Evolutionary conservation across 1,140 invertebrate species (phyloP), one percentile per base, ranked within the genome.

Genomic region (Dinothrombium tinctorium): DNA sequence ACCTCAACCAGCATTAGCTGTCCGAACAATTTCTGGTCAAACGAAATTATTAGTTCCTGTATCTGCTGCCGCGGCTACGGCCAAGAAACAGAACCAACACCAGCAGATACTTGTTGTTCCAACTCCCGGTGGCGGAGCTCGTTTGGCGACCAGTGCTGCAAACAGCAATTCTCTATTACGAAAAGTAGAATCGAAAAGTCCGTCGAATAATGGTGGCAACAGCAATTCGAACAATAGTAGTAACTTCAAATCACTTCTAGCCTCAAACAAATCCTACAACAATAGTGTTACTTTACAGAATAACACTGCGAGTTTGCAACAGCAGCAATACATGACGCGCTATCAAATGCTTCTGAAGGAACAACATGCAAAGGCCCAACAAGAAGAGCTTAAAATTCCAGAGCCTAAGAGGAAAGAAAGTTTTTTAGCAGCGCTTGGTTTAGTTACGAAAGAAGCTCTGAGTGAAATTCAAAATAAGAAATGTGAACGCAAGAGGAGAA

Each of bases 401-500:
- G 39, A 40, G 24, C 14, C n/a, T 14, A 40, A 33, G 21, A 19
- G 26, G 9, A 40, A 40, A 22, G 39, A 40, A 15, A 23, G 32
- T 19, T 40, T 32, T 40, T 33, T 40, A 17, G 26, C 39, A 9
- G 19, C 17, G 19, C 17, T 43, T 29, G 50, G 48, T 11, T 31
- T 52, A 4, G 45, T 51, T 2, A 42, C 46, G 7, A 39, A 39
- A 33, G 40, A 48, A 28, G 26, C 40, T 39, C 12, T 53, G 26
- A 24, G 39, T 50, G 56, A 59, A 44, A 37, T 59, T 24, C 53
- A 54, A 35, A 53, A 45, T 38, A 54, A 49, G 37, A 51, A 50
- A 42, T 45, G 47, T 21, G 56, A 59, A 37, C 42, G 59, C 40
- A 59, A 59, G 43, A 46, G 58, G 9, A 42, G 59, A 31, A 57